Conservation (phyloP, 2,797 vertebrate species). For the Sphaeramia orbicularis region DNA sequence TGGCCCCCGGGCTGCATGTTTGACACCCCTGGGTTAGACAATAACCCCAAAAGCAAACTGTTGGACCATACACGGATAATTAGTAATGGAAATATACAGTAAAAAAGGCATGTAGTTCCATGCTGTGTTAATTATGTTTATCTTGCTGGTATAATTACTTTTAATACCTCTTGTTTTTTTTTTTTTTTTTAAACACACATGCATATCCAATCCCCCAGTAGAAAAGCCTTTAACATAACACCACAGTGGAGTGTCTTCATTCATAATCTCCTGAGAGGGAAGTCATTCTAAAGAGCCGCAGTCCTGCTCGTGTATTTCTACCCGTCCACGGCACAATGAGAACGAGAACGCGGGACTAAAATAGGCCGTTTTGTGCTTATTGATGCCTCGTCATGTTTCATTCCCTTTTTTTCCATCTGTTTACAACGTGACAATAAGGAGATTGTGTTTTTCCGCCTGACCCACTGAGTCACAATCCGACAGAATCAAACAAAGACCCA, state of each 20-base stretch:
- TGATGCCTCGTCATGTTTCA: conserved; percentile 60
- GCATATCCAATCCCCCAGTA: conserved; percentile 41
- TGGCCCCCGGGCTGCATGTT: background rate
- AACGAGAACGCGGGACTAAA: conserved; percentile 26
- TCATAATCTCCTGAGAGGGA: conserved; percentile 62
- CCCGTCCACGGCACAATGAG: conserved; percentile 47
- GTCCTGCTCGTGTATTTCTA: conserved; percentile 59
- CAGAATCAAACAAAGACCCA: conserved; percentile 32
- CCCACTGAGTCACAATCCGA: conserved; percentile 44
- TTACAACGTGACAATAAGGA: conserved; percentile 49
- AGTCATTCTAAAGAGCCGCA: conserved; percentile 41
- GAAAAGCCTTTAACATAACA: conserved; percentile 51
- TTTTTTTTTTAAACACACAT: conserved; percentile 42
- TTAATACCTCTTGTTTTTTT: conserved; percentile 61
- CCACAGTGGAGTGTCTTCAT: conserved; percentile 36
- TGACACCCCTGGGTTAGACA: no score
- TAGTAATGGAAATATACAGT: conserved; percentile 37
- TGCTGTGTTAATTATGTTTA: conserved; percentile 75
- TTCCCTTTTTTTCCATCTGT: conserved; percentile 48
- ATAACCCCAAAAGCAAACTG: no score
- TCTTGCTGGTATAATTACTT: conserved; percentile 75
- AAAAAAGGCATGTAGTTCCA: conserved; percentile 42
- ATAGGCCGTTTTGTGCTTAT: conserved; percentile 52
- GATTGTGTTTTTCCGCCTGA: conserved; percentile 39
- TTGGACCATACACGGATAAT: no score